Evolutionary conservation across 2,113 vertebrate species (phyloP).

Genomic region (Leucoraja erinaceus): DNA sequence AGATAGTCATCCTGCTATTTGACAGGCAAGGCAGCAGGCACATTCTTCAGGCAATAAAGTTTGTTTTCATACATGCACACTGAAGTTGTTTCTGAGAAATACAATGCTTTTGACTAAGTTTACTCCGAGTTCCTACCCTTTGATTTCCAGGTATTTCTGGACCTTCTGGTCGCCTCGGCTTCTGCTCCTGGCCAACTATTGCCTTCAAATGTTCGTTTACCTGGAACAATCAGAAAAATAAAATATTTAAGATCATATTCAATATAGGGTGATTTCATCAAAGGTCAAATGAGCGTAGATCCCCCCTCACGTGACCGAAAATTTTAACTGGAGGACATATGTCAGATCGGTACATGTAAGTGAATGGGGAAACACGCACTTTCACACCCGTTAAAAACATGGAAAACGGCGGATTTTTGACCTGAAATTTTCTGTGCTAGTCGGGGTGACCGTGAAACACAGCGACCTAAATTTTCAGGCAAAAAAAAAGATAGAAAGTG

Average conservation of each 20-base stretch:
- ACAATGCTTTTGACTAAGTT: neutral
- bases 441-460: too few species aligned
- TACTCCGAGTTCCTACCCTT: constrained; percentile 61
- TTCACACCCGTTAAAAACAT: too few species aligned
- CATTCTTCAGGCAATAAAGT: neutral
- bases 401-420: too few species aligned
- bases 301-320: too few species aligned
- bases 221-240: constrained; percentile 51
- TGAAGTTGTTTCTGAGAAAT: neutral
- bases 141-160: constrained; percentile 73
- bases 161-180: constrained; percentile 67
- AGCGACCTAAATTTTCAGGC: too few species aligned
- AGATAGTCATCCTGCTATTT: neutral
- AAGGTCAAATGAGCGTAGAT: too few species aligned
- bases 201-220: constrained; percentile 91
- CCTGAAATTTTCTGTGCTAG: too few species aligned
- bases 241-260: neutral
- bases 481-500: too few species aligned
- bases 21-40: neutral
- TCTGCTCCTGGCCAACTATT: constrained; percentile 79
- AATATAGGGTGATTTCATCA: too few species aligned
- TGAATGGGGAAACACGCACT: too few species aligned
- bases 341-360: too few species aligned
- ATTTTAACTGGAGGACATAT: too few species aligned
- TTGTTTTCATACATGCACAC: neutral